Conservation (phyloP, 2,797 vertebrate genomes). For the Lutjanus campechanus region DNA sequence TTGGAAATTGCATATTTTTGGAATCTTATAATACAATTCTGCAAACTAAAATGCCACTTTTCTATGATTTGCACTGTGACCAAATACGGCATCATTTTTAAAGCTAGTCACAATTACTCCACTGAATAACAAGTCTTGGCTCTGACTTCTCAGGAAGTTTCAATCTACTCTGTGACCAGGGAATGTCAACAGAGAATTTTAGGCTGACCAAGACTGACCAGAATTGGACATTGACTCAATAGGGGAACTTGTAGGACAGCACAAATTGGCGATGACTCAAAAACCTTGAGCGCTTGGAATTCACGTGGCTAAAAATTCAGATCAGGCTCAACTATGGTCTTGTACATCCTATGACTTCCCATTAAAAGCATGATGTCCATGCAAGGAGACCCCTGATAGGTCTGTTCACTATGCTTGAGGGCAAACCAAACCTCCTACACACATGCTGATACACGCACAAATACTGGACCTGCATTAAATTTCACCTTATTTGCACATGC, state of each 20-base stretch:
- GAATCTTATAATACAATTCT: neutral
- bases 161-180: neutral
- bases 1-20: neutral
- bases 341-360: neutral
- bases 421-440: constrained; percentile 24
- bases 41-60: neutral
- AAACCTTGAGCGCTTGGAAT: constrained; percentile 46
- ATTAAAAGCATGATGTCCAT: no score
- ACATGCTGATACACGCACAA: neutral
- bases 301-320: constrained; percentile 55
- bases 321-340: neutral
- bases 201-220: neutral
- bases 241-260: neutral
- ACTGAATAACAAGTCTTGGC: neutral
- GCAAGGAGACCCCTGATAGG: no score
- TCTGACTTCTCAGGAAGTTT: constrained; percentile 1
- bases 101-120: neutral
- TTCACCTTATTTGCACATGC: neutral
- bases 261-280: constrained; percentile 19
- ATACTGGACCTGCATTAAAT: neutral
- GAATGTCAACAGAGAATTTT: constrained; percentile 15
- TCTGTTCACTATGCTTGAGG: constrained; percentile 19
- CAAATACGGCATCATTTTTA: neutral
- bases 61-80: neutral
- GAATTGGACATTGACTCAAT: neutral